phyloP scores from a whole-genome alignment of 2,797 vertebrate genomes.

The Linurgus olivaceus region DNA sequence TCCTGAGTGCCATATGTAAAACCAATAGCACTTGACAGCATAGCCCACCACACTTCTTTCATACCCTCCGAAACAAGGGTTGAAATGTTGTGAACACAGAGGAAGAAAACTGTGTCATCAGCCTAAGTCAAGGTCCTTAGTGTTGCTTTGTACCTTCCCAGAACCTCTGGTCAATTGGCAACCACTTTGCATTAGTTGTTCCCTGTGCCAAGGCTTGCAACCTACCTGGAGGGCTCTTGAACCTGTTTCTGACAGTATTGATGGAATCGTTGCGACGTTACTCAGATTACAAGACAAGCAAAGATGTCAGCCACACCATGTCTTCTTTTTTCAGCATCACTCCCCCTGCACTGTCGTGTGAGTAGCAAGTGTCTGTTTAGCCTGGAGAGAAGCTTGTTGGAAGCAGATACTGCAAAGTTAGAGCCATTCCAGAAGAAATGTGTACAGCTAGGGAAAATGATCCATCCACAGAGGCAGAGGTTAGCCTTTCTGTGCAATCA shows the following conservation, averaged over 20 bases:
- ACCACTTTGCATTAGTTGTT: neutral
- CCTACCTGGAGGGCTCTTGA: conserved; percentile 57
- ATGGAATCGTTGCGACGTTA: conserved; percentile 66
- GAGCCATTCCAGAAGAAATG: neutral
- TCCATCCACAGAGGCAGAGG: conserved; percentile 28
- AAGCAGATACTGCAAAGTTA: conserved; percentile 53
- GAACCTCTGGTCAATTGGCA: conserved; percentile 60
- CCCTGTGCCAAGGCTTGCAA: conserved; percentile 39
- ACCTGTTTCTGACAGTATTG: conserved; percentile 59
- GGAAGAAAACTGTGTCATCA: conserved; percentile 32
- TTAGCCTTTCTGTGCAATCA: neutral
- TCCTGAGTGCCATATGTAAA: neutral
- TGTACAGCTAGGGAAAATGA: conserved; percentile 5
- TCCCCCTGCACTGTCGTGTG: neutral
- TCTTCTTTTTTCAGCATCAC: conserved; percentile 59
- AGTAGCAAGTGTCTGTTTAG: conserved; percentile 53
- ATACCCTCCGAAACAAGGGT: neutral
- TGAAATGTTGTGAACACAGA: neutral
- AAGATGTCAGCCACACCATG: conserved; percentile 46
- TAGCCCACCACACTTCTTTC: neutral
- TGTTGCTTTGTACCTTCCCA: conserved; percentile 40
- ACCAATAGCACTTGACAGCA: neutral
- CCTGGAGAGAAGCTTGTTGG: conserved; percentile 59
- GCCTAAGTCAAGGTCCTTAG: conserved; percentile 60
- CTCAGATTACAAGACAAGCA: conserved; percentile 59